These are phyloP conservation scores for Hemiprocne comata DNA, from an alignment of 2,113 vertebrate species.

Conservation along the genomic window DNA sequence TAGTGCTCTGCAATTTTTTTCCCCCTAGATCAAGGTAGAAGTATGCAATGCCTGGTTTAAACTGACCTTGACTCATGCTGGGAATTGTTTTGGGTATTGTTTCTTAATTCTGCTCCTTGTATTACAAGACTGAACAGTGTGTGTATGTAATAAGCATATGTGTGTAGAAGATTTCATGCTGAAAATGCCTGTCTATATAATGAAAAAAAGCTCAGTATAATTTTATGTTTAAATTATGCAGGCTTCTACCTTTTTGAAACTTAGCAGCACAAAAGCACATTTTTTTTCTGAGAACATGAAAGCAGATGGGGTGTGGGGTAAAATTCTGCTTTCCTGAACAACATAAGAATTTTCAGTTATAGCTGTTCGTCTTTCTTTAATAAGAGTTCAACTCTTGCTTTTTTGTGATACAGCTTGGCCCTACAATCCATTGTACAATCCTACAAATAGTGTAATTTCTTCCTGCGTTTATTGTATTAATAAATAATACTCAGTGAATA, in stretches of 20 bases:
- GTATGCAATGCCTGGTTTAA: neutral
- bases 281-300: neutral
- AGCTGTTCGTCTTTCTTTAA: neutral
- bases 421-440: neutral
- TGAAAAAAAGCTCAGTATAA: neutral
- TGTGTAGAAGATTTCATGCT: neutral
- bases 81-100: neutral
- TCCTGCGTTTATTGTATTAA: neutral
- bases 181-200: neutral
- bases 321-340: neutral
- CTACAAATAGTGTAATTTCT: neutral
- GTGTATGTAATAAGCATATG: rapidly evolving
- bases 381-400: neutral
- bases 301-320: neutral
- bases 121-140: neutral
- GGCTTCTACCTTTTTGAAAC: neutral
- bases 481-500: neutral
- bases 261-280: neutral
- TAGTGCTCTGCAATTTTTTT: neutral
- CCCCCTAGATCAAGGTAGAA: neutral
- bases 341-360: neutral
- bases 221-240: neutral
- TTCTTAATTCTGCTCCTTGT: neutral
- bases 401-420: neutral
- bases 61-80: neutral